Base-by-base conservation (phyloP, 92 coral and sea anemone genomes). In the Porites rus region DNA sequence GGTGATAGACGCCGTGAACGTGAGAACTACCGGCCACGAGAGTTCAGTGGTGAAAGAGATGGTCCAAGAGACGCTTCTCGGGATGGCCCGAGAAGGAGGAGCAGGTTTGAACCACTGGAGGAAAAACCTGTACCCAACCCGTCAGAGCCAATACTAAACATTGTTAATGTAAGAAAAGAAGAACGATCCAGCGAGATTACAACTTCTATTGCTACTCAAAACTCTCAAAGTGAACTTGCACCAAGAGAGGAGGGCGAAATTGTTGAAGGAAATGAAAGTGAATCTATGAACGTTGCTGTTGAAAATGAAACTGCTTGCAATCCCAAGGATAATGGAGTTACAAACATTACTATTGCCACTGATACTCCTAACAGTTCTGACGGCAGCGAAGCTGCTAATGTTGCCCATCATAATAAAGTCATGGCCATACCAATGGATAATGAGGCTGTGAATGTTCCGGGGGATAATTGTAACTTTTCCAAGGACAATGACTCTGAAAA, bases 191-290 rank as follows among this genome's bases (percentile, higher is more conserved):
- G 51, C 59, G 75, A 54, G 58, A 31, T 50, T 25, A 51, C 80
- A 6, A 11, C 38, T 17, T 28, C 62, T 6, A 10, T n/a, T 60
- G 28, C 80, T 28, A 28, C 31, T 50, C 84, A 28, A 67, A 72
- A 65, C 60, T 20, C 72, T 22, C 81, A 72, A 52, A 78, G 73
- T 71, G 87, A 89, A 71, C 79, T 51, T 31, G 69, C 82, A 11
- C 71, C 84, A 52, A 92, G 90, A 46, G 96, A 94, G 76, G 98
- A 94, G 69, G 96, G 98, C 2, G 98, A 94, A 77, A 87, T 94
- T 65, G 78, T 86, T n/a, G 96, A 94, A 8, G 95, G 91, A 69
- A 87, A 89, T 66, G 88, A 89, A 54, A 74, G 51, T 59, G 87
- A 80, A 31, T 65, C 28, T 70, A 43, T 70, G 54, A 85, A 56